phyloP scores from a whole-genome alignment of 1,140 invertebrate species.

The Trachymyrmex cornetzi region DNA sequence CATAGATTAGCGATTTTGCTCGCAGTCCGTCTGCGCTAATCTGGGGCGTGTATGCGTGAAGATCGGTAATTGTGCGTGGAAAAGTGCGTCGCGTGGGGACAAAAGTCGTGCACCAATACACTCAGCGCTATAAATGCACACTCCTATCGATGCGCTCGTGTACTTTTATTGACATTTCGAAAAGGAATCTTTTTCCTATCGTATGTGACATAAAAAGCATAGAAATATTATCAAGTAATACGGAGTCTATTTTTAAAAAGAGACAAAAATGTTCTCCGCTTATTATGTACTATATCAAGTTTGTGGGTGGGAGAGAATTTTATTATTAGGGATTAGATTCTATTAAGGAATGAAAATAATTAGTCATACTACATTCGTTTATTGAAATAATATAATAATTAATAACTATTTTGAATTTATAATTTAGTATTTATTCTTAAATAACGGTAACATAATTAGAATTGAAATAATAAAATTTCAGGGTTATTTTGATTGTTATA shows the following conservation, averaged over 20 bases:
- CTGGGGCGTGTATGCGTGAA: constrained; percentile 62
- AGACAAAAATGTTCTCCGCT: neutral
- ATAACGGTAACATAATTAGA: neutral
- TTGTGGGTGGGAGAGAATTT: neutral
- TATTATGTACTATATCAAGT: neutral
- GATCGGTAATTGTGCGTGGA: constrained; percentile 74
- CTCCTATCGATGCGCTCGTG: constrained; percentile 26
- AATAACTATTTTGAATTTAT: neutral
- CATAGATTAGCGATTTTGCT: constrained; percentile 50
- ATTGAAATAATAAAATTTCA: neutral
- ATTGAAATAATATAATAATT: neutral
- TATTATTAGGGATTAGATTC: neutral
- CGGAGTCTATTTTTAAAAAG: neutral
- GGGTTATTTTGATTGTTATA: too few relatives aligned
- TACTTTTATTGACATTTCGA: constrained; percentile 51
- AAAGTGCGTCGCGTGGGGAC: constrained; percentile 63
- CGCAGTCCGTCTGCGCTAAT: constrained; percentile 36
- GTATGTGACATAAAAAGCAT: neutral
- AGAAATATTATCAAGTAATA: neutral
- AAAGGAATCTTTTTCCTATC: neutral
- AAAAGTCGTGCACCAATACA: constrained; percentile 54
- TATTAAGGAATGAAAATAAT: neutral
- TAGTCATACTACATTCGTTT: neutral
- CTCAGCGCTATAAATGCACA: constrained; percentile 10
- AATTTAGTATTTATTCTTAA: neutral